phyloP scores from a whole-genome alignment of 2,797 vertebrate species.

The Sus cebifrons region DNA sequence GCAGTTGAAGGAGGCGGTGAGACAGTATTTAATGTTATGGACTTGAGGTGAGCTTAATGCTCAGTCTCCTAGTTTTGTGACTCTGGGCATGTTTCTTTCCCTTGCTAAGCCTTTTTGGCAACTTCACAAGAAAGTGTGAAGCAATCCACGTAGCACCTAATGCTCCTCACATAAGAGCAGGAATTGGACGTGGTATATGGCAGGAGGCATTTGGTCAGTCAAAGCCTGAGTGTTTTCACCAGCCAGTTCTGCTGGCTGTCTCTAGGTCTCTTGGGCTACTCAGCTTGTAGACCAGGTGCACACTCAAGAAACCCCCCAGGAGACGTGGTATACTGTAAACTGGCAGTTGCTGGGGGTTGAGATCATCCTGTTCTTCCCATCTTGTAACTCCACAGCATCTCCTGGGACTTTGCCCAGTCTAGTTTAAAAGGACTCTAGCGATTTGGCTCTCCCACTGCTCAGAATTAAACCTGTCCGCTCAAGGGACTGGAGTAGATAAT shows the following conservation, averaged over 20 bases:
- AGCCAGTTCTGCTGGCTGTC: neutral
- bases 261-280: neutral
- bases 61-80: neutral
- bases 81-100: neutral
- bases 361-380: constrained; percentile 38
- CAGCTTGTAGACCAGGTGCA: constrained; percentile 8
- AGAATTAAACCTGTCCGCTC: constrained; percentile 67
- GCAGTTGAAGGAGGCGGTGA: neutral
- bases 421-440: constrained; percentile 69
- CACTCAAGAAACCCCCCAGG: neutral
- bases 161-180: neutral
- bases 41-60: constrained; percentile 41
- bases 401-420: constrained; percentile 56
- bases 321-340: constrained; percentile 22
- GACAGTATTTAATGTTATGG: neutral
- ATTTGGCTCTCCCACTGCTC: constrained; percentile 59
- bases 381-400: neutral
- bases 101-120: neutral
- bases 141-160: neutral
- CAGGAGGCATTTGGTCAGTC: neutral
- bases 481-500: constrained; percentile 59
- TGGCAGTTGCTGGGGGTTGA: constrained; percentile 16
- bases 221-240: constrained; percentile 14
- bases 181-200: neutral
- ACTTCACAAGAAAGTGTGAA: constrained; percentile 25